These are phyloP conservation scores for Petroica traversi DNA, from an alignment of 2,113 vertebrate species.

Conservation along the genomic window DNA sequence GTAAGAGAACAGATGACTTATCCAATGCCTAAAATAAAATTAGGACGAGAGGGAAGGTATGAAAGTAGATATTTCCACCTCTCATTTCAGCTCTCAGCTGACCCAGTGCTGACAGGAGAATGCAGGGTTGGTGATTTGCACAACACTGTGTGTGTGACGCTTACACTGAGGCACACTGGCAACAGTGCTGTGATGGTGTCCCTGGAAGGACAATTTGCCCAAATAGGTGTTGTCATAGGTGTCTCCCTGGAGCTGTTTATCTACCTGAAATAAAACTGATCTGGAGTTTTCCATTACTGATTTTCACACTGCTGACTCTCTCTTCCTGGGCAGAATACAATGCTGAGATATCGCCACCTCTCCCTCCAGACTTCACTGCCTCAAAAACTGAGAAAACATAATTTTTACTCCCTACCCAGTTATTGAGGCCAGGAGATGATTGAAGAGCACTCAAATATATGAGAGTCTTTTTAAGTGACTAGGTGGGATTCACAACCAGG, in stretches of 20 bases:
- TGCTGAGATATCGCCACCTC: background rate
- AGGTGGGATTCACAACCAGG: background rate
- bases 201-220: background rate
- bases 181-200: background rate
- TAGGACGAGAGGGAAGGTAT: background rate
- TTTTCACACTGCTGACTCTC: background rate
- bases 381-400: background rate
- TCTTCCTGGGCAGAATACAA: background rate
- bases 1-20: background rate
- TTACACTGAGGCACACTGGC: background rate
- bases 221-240: background rate
- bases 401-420: background rate
- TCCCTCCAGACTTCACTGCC: background rate
- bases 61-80: background rate
- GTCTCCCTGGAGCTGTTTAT: background rate
- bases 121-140: background rate
- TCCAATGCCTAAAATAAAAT: background rate
- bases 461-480: background rate
- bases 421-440: background rate
- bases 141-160: accelerated
- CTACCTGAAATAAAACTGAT: background rate
- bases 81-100: background rate
- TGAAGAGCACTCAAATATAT: background rate
- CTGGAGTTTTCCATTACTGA: background rate
- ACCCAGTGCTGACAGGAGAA: background rate